Evolutionary conservation across 2,888 invertebrate genomes (phyloP), one percentile per base, ranked within the genome.

Genomic region (Cephus sareptanus): DNA sequence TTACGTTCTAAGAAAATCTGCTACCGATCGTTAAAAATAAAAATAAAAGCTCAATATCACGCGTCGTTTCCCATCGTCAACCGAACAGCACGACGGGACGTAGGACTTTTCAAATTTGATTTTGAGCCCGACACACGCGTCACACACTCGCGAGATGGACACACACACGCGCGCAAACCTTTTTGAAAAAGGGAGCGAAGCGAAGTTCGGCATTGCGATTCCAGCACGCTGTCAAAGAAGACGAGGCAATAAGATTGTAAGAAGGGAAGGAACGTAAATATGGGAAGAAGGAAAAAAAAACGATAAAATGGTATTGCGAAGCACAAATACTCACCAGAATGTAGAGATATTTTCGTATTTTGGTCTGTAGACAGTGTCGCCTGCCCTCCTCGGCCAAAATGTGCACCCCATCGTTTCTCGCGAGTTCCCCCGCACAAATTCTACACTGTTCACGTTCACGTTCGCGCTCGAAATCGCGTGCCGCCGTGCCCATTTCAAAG

Each of bases 351-450:
- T 94, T 94, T 87, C 93, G 93, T 85, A 95, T 94, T 92, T 95
- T 95, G 82, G 94, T 93, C 88, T 94, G 94, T 80, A 95, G 92
- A 87, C 94, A 93, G 92, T 94, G 93, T 87, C 93, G 93, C 89
- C 94, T 93, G 79, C 95, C 95, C 92, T 95, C 94, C 86, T 94
- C 93, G 86, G 94, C 94, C 89, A 94, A 95, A 91, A 95, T 93
- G 92, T 93, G 93, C 84, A 95, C 92, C 77, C 94, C 94, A 77
- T 88, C 86, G 84, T 93, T 93, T 87, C 93, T 93, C 85, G 93
- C 93, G 87, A 94, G 93, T 84, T 93, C 92, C 81, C 94, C 94
- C 77, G 91, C 91, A 92, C 95, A 95, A 84, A 95, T 93, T 83
- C 95, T 93, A 90, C 95, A 95, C 88, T 88, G 89, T 77, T 85